phyloP scores from a whole-genome alignment of 2,888 invertebrate genomes.

The Pristionchus entomophagus region DNA sequence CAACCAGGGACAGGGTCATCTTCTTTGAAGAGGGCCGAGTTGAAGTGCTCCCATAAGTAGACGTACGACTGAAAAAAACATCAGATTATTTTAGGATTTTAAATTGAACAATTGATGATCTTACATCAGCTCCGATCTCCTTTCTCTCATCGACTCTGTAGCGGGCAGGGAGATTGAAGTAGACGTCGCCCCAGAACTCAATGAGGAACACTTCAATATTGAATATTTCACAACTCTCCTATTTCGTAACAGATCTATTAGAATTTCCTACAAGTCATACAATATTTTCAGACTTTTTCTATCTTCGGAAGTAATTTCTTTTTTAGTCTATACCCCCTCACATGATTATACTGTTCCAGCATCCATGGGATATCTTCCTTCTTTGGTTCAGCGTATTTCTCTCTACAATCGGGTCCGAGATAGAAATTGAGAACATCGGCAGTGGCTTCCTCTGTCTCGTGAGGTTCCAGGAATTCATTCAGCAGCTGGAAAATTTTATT shows the following conservation, averaged over 20 bases:
- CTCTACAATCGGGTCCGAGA: not conserved
- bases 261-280: not conserved
- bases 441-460: not conserved
- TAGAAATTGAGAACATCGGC: slow-evolving; percentile 10
- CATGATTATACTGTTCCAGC: not conserved
- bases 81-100: too few species aligned
- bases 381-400: not conserved
- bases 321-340: not conserved
- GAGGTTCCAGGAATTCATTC: slow-evolving; percentile 5
- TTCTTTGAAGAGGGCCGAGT: slow-evolving; percentile 51
- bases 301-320: too few species aligned
- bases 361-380: not conserved
- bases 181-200: slow-evolving; percentile 45
- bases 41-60: slow-evolving; percentile 54
- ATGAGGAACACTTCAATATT: too few species aligned
- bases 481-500: not conserved
- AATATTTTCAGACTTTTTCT: not conserved
- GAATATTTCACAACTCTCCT: not conserved
- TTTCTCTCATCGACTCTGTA: slow-evolving; percentile 17
- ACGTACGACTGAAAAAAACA: slow-evolving; percentile 50
- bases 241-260: not conserved
- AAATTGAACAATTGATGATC: not conserved
- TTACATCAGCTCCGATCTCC: slow-evolving; percentile 17
- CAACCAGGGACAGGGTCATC: slow-evolving; percentile 50
- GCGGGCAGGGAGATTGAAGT: not conserved